Base-by-base conservation (phyloP, 1,140 invertebrate genomes). In the Daktulosphaira vitifoliae region DNA sequence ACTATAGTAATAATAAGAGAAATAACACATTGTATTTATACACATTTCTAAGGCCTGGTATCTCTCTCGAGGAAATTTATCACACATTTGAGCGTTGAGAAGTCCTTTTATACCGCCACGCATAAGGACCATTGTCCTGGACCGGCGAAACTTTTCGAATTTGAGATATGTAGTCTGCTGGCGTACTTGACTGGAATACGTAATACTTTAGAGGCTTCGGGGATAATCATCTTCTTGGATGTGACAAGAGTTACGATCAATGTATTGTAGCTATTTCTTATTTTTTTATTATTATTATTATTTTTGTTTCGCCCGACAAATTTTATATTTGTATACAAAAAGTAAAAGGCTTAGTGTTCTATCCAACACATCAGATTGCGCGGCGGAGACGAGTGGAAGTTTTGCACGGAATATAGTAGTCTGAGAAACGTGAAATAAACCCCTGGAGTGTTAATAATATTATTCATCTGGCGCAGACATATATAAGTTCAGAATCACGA, bases 91-190 rank as follows among this genome's bases (percentile, higher is more conserved):
- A 42, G n/a, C n/a, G 9, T 26, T 38, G 38, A 6, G 53, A 22
- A n/a, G 22, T 42, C 37, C 37, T 56, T 39, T 56, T 56, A 44
- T 26, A 16, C 37, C 38, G 9, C 29, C 18, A 37, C 51, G 16
- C 51, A 38, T 44, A 39, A 39, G n/a, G 52, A 33, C 37, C 37
- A 54, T 54, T 54, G 52, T 54, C 52, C 52, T 23, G 20, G 18
- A 39, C 37, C 20, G 22, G 53, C 18, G 54, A 46, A 59, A 59
- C 54, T 59, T 59, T 56, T 38, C 53, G 53, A 56, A 56, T 38
- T 56, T 44, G 53, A 56, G 53, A 56, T 44, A 59, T 59, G 29
- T 33, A n/a, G 53, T 59, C 44, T 59, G 54, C 39, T 22, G 39
- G 39, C 18, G 39, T 29, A 59, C 54, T 46, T 25, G 54, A 59